Evolutionary conservation across 2,113 vertebrate genomes (phyloP), one percentile per base, ranked within the genome.

Genomic region (Tautogolabrus adspersus): DNA sequence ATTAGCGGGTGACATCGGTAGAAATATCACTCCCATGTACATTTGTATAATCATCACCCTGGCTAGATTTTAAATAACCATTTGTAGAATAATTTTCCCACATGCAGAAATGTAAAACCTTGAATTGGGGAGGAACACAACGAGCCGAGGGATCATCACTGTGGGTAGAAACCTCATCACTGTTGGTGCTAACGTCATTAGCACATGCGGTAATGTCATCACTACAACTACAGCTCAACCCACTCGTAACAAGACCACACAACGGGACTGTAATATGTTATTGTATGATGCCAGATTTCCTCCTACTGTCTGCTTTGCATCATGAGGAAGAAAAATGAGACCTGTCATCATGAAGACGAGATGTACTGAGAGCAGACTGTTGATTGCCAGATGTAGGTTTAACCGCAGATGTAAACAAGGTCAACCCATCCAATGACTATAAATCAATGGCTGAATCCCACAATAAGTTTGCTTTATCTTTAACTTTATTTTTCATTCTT

Each of bases 361-460:
- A 40, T 64, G 18, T 13, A 52, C 73, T 62, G 0, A 52, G 1
- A 56, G 61, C 22, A 56, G 38, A 22, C 22, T 16, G 46, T n/a
- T 55, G n/a, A 55, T 23, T 30, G 63, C 42, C 69, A 84, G 51
- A 70, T 69, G 70, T 42, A 21, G n/a, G 68, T 57, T 38, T 19
- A 49, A 49, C 13, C 62, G 52, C 71, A 77, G 56, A 37, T 61
- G 23, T 63, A 46, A 75, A 70, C 19, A 37, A 26, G 23, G n/a
- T 60, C 1, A 54, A 13, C 19, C 46, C 18, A 51, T 51, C 34
- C 19, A 49, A 58, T 57, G 13, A 54, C 6, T 68, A 42, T 19
- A 1, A 22, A 9, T 9, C 40, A 9, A 11, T 42, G 11, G 5
- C 10, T 46, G 54, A 51, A 40, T 49, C 56, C 54, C 34, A 6